These are phyloP conservation scores for Ceratosolen solmsi DNA, from an alignment of 1,140 invertebrate species.

Conservation along the genomic window DNA sequence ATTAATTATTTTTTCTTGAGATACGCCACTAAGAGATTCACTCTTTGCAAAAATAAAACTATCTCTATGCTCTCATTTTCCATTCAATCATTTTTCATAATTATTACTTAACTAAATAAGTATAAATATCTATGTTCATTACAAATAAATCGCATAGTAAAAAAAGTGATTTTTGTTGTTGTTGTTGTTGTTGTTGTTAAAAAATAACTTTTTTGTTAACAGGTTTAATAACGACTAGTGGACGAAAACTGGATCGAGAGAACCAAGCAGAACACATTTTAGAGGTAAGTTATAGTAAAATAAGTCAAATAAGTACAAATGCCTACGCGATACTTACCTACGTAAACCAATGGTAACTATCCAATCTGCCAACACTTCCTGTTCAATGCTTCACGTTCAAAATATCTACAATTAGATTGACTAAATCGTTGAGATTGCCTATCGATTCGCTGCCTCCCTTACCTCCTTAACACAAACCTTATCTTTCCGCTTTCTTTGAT, in stretches of 20 bases:
- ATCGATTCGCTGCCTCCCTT: not conserved
- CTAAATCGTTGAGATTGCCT: not conserved
- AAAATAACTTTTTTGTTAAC: constrained; percentile 68
- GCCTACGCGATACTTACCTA: too few species aligned
- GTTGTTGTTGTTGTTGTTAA: too few species aligned
- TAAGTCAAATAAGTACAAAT: not conserved
- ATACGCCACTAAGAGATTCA: too few species aligned
- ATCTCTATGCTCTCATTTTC: too few species aligned
- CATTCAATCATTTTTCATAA: too few species aligned
- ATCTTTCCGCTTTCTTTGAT: not conserved
- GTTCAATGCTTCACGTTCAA: not conserved
- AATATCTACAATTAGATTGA: constrained; percentile 33
- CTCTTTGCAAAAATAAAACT: too few species aligned
- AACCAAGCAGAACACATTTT: constrained; percentile 88
- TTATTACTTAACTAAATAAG: too few species aligned
- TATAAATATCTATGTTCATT: too few species aligned
- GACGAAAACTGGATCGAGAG: constrained; percentile 88
- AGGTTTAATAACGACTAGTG: constrained; percentile 88
- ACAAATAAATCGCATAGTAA: too few species aligned
- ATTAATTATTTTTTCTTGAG: too few species aligned
- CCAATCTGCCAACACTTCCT: constrained; percentile 14
- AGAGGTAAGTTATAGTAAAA: constrained; percentile 77
- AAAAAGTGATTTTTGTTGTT: too few species aligned
- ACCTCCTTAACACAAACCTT: not conserved
- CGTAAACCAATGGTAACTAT: not conserved